These are phyloP conservation scores for Trochalopteron elliotii DNA, from an alignment of 2,113 vertebrate genomes.

Conservation along the genomic window DNA sequence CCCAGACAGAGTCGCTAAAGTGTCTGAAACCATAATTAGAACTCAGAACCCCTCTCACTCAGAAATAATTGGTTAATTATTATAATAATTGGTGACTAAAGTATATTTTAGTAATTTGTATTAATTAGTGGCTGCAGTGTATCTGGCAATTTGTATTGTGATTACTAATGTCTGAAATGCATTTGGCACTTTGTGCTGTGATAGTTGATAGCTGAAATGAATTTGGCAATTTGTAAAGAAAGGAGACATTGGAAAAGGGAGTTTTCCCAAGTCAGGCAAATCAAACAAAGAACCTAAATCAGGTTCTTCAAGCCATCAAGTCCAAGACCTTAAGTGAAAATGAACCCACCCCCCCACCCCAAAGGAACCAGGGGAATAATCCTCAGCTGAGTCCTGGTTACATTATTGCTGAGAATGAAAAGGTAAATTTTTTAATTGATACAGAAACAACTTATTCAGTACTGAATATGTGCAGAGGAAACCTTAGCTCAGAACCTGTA, in stretches of 20 bases:
- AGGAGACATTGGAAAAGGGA: not conserved
- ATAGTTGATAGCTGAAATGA: not conserved
- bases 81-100: not conserved
- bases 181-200: not conserved
- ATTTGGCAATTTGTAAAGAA: not conserved
- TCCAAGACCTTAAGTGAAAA: not conserved
- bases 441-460: not conserved
- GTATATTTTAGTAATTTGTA: not conserved
- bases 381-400: not conserved
- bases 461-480: not conserved
- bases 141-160: not conserved
- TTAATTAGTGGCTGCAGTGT: not conserved
- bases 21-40: not conserved
- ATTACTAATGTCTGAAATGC: not conserved
- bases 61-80: not conserved
- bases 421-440: not conserved
- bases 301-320: not conserved
- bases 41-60: not conserved
- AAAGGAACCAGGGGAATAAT: not conserved
- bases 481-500: not conserved
- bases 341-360: rapidly evolving
- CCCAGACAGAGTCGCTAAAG: rapidly evolving
- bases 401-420: not conserved
- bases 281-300: not conserved
- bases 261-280: not conserved